Percentiles rank a stretch among this genome's conserved stretches.
These are phyloP conservation scores for Sitophilus oryzae DNA, from an alignment of 1,140 invertebrate species.

Conservation along the genomic window DNA sequence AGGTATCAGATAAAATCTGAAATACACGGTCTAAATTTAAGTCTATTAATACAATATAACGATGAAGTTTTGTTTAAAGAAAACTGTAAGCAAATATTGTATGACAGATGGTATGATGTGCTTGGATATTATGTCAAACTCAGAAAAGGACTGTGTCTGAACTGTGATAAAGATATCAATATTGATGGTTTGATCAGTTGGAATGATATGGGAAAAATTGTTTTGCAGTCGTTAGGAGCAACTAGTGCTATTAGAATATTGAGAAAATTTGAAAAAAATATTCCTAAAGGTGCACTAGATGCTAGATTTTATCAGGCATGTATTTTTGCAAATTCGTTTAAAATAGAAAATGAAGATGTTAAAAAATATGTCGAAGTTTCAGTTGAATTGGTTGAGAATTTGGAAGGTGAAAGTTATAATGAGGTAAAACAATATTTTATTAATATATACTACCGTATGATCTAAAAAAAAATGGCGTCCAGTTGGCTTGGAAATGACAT, in stretches of 20 bases:
- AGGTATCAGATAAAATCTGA: slow-evolving; percentile 24
- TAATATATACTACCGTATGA: no score
- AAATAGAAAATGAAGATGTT: slow-evolving; percentile 3
- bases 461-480: no score
- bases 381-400: slow-evolving; percentile 11
- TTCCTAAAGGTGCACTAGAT: slow-evolving; percentile 41
- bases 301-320: slow-evolving; percentile 39
- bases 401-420: slow-evolving; percentile 1
- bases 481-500: no score
- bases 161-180: slow-evolving; percentile 38
- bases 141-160: slow-evolving; percentile 40
- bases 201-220: slow-evolving; percentile 36
- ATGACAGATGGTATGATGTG: slow-evolving; percentile 37
- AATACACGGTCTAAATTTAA: slow-evolving; percentile 20
- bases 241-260: slow-evolving; percentile 37
- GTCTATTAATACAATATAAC: slow-evolving; percentile 37
- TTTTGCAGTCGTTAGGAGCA: slow-evolving; percentile 41
- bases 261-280: slow-evolving; percentile 36
- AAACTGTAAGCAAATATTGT: slow-evolving; percentile 29
- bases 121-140: slow-evolving; percentile 31
- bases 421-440: no score
- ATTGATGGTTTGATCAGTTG: slow-evolving; percentile 33
- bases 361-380: slow-evolving; percentile 5
- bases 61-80: slow-evolving; percentile 31
- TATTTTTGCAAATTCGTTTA: slow-evolving; percentile 30